Conservation (phyloP, 1,140 invertebrate species). For the Alviniconcha marisindica region DNA sequence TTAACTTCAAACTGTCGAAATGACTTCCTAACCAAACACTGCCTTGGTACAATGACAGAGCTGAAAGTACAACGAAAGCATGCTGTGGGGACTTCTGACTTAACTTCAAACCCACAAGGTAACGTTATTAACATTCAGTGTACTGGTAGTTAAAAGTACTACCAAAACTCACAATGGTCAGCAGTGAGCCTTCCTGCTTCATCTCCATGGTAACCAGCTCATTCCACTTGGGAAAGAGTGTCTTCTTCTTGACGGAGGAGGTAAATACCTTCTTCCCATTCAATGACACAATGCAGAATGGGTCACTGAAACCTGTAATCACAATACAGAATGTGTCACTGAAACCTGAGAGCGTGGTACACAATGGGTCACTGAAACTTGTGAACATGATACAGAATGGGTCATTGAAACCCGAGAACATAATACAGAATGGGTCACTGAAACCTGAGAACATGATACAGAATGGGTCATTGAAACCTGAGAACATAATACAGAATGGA, state of each 20-base stretch:
- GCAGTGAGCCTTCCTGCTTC: constrained; percentile 73
- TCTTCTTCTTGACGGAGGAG: constrained; percentile 80
- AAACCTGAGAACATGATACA: constrained; percentile 66
- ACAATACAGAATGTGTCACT: neutral
- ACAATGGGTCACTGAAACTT: neutral
- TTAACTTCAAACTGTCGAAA: no score
- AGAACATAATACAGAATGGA: neutral
- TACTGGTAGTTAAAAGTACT: no score
- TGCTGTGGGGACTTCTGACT: no score
- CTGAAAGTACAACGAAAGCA: no score
- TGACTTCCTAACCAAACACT: no score
- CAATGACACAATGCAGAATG: constrained; percentile 78
- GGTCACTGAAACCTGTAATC: constrained; percentile 78
- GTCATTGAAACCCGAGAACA: no score
- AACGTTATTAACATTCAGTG: no score
- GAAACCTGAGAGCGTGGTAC: neutral
- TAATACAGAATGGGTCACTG: constrained; percentile 80
- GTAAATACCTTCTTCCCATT: constrained; percentile 79
- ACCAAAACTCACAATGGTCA: constrained; percentile 77
- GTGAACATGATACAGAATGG: neutral
- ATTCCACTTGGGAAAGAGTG: constrained; percentile 80
- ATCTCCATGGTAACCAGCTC: constrained; percentile 79
- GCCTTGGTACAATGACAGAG: no score
- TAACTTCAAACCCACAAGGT: no score
- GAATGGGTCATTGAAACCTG: neutral